phyloP scores from a whole-genome alignment of 1,140 invertebrate species.

The Ips nitidus region DNA sequence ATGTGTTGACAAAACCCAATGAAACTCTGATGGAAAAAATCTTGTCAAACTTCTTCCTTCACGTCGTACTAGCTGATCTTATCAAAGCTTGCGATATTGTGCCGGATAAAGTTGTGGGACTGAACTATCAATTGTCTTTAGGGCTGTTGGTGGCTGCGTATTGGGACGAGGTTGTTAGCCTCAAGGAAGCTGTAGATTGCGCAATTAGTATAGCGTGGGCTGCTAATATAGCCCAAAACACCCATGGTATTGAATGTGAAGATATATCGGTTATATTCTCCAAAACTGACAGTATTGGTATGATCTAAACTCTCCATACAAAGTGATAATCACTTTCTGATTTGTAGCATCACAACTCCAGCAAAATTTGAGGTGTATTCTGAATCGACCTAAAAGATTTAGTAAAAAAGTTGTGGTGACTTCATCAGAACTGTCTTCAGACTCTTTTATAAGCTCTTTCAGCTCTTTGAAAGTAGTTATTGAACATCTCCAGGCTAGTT shows the following conservation, averaged over 20 bases:
- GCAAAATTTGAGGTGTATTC: slow-evolving; percentile 11
- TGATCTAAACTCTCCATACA: not conserved
- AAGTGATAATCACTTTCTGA: too few relatives aligned
- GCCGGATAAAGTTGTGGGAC: slow-evolving; percentile 73
- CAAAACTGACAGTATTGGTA: not conserved
- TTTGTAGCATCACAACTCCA: slow-evolving; percentile 12
- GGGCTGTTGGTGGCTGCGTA: slow-evolving; percentile 82
- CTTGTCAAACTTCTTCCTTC: slow-evolving; percentile 73
- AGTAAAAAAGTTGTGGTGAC: slow-evolving; percentile 15
- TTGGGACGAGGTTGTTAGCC: slow-evolving; percentile 77
- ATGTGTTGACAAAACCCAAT: slow-evolving; percentile 42
- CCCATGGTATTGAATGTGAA: slow-evolving; percentile 1
- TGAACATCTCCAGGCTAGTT: not conserved
- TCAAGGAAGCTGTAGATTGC: slow-evolving; percentile 70
- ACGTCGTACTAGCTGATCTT: slow-evolving; percentile 76
- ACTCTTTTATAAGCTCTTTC: slow-evolving; percentile 15
- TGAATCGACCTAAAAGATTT: slow-evolving; percentile 10
- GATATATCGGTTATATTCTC: slow-evolving; percentile 5
- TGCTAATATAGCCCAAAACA: not conserved
- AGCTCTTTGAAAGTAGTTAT: slow-evolving; percentile 1
- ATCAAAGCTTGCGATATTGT: slow-evolving; percentile 64
- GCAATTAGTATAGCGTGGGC: slow-evolving; percentile 23
- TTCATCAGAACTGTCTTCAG: slow-evolving; percentile 16
- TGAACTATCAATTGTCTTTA: slow-evolving; percentile 64
- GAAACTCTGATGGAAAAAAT: slow-evolving; percentile 56